Evolutionary conservation across 2,888 invertebrate species (phyloP).

Genomic region (Habroteleia sp.): DNA sequence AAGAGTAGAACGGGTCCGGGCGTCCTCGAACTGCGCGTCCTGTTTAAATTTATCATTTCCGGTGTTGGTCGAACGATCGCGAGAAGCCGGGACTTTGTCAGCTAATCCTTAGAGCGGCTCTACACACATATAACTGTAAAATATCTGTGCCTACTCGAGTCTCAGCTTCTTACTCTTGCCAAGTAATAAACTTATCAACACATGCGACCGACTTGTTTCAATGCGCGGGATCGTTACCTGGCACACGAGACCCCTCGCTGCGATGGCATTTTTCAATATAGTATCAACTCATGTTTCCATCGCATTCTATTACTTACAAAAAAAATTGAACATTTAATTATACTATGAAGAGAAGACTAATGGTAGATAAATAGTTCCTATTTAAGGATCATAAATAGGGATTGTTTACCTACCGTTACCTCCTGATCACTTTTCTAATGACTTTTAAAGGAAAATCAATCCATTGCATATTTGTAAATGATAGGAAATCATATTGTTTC

Average conservation of each 20-base stretch:
- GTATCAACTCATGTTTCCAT: constrained; percentile 11
- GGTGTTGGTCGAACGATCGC: constrained; percentile 4
- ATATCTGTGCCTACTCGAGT: constrained; percentile 27
- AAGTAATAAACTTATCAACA: constrained; percentile 56
- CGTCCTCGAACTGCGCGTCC: constrained; percentile 29
- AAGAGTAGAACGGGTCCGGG: constrained; percentile 18
- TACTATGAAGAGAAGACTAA: background rate
- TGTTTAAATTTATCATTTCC: constrained; percentile 55
- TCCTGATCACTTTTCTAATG: too few species aligned
- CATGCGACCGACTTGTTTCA: constrained; percentile 22
- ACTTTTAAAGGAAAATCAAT: too few species aligned
- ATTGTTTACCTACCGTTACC: too few species aligned
- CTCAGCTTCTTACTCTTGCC: constrained; percentile 24
- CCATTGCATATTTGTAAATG: too few species aligned
- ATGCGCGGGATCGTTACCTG: constrained; percentile 43
- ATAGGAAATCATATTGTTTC: too few species aligned
- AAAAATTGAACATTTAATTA: too few species aligned
- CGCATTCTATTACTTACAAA: too few species aligned
- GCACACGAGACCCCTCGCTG: constrained; percentile 35
- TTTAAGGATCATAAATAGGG: too few species aligned
- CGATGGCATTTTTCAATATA: constrained; percentile 9
- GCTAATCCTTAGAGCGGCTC: constrained; percentile 38
- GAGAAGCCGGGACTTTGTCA: constrained; percentile 8
- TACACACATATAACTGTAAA: constrained; percentile 56
- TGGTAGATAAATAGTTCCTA: too few species aligned